Evolutionary conservation across 2,888 invertebrate genomes (phyloP).

Genomic region (Oasisia sp.): DNA sequence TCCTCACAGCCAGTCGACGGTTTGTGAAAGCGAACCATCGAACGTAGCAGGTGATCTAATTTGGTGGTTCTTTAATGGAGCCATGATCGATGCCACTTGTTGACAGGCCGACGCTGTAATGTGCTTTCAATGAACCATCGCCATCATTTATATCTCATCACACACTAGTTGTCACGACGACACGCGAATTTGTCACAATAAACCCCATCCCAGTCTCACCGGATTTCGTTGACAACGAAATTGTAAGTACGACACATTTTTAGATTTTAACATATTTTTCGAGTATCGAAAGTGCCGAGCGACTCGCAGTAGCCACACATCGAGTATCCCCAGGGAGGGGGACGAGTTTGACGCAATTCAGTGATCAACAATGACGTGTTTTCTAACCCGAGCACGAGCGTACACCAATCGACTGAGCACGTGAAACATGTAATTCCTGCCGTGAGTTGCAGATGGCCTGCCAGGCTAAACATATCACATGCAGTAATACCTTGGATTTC

Average conservation of each 20-base stretch:
- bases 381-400: too few relatives aligned
- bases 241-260: background rate
- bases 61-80: background rate
- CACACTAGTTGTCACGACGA: background rate
- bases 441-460: too few relatives aligned
- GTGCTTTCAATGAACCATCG: background rate
- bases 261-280: background rate
- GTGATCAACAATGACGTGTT: background rate
- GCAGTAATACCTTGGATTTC: too few relatives aligned
- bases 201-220: background rate
- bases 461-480: too few relatives aligned
- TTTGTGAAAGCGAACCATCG: too few relatives aligned
- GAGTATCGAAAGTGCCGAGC: background rate
- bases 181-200: background rate
- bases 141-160: background rate
- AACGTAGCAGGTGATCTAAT: too few relatives aligned
- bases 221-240: background rate
- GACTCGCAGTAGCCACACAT: background rate
- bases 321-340: background rate
- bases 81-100: background rate
- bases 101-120: background rate
- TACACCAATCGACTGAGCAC: too few relatives aligned
- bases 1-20: background rate
- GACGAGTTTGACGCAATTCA: background rate
- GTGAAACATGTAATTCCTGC: too few relatives aligned